Conservation (phyloP, 2,113 vertebrate genomes). For the Poeciliopsis occidentalis region DNA sequence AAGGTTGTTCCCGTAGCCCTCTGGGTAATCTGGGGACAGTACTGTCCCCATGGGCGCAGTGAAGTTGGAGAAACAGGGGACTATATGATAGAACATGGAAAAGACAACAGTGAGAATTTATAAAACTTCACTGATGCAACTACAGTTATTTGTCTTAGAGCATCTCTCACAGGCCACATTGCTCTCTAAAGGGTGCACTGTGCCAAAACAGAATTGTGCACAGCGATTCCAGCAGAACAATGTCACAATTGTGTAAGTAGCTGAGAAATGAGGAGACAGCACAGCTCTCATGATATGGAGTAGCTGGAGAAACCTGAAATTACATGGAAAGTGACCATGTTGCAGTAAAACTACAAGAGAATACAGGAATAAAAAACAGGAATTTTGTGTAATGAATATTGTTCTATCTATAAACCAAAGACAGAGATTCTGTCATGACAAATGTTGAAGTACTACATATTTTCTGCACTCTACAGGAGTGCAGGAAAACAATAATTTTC, state of each 20-base stretch:
- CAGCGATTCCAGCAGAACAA: conserved; percentile 42
- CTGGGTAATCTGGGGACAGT: conserved; percentile 96
- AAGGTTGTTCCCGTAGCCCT: conserved; percentile 97
- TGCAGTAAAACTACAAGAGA: conserved; percentile 14
- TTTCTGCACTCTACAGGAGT: not conserved
- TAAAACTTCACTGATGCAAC: conserved; percentile 8
- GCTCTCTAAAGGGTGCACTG: conserved; percentile 28
- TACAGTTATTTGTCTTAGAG: conserved; percentile 35
- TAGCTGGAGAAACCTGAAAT: conserved; percentile 51
- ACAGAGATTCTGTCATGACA: conserved; percentile 5
- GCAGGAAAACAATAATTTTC: not conserved
- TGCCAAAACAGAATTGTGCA: conserved; percentile 28
- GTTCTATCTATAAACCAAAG: conserved; percentile 23
- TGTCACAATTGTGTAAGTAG: conserved; percentile 53
- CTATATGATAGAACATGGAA: conserved; percentile 74
- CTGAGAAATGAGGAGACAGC: conserved; percentile 58
- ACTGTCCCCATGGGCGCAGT: conserved; percentile 95
- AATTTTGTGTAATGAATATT: conserved; percentile 35
- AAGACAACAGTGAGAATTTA: conserved; percentile 22
- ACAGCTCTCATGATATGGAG: conserved; percentile 48
- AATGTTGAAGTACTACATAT: conserved; percentile 8
- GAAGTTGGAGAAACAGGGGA: conserved; percentile 98
- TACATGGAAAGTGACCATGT: conserved; percentile 20
- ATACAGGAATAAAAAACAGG: conserved; percentile 17
- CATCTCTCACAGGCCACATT: conserved; percentile 20